Evolutionary conservation across 2,888 invertebrate genomes (phyloP).

Genomic region (Aporophyla nigra): DNA sequence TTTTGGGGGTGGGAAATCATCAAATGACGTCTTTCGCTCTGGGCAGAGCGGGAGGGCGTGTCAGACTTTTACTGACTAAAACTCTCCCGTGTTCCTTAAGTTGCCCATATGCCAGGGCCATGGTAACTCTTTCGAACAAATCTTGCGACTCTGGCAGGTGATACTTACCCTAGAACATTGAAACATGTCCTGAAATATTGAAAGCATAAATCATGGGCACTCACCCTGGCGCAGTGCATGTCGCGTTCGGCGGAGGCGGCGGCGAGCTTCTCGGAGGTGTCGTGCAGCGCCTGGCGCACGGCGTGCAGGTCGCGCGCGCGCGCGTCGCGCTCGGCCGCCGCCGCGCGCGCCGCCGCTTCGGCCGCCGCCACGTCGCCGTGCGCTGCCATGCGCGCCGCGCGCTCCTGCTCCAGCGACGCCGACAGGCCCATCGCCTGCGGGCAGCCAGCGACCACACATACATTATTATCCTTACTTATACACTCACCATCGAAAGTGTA

Average conservation of each 20-base stretch:
- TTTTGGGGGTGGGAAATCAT: too few relatives aligned
- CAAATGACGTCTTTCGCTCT: too few relatives aligned
- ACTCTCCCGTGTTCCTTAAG: too few relatives aligned
- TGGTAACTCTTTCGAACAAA: too few relatives aligned
- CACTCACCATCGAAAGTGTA: not conserved
- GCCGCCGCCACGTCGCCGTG: conserved; percentile 94
- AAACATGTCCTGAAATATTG: not conserved
- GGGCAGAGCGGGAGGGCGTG: too few relatives aligned
- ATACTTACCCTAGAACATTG: not conserved
- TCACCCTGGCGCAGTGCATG: conserved; percentile 86
- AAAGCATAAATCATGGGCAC: conserved; percentile 51
- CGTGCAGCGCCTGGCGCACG: conserved; percentile 84
- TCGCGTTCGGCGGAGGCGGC: conserved; percentile 86
- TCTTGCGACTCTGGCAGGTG: too few relatives aligned
- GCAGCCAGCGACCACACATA: too few relatives aligned
- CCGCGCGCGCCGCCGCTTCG: conserved; percentile 84
- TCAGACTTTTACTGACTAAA: too few relatives aligned
- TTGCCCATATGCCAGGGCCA: too few relatives aligned
- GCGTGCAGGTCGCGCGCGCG: conserved; percentile 84
- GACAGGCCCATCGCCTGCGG: conserved; percentile 93
- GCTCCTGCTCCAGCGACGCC: conserved; percentile 97
- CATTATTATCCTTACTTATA: too few relatives aligned
- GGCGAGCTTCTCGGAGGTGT: conserved; percentile 85
- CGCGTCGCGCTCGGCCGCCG: conserved; percentile 89
- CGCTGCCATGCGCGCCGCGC: conserved; percentile 95